These are phyloP conservation scores for Labeo calbasu DNA, from an alignment of 2,797 vertebrate genomes.

Conservation along the genomic window DNA sequence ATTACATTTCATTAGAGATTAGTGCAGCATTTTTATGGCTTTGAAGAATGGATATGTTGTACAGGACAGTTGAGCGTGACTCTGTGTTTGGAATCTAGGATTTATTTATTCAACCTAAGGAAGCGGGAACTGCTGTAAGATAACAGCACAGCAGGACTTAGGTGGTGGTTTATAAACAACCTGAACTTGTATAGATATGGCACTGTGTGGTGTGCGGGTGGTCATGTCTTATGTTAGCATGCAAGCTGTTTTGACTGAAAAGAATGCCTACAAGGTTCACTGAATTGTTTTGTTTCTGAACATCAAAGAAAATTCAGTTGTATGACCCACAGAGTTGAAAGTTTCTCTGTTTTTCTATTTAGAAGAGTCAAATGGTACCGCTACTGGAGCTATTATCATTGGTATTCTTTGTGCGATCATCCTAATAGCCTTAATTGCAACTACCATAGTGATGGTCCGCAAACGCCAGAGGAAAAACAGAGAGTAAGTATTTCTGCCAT, in stretches of 20 bases:
- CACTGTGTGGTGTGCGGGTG: background rate
- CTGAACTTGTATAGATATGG: background rate
- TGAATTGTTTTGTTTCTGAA: background rate
- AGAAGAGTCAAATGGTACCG: slow-evolving; percentile 66
- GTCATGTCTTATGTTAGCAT: background rate
- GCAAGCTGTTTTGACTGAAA: background rate
- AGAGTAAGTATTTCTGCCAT: slow-evolving; percentile 72
- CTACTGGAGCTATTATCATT: slow-evolving; percentile 76
- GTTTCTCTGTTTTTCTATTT: slow-evolving; percentile 4
- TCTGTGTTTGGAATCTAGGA: slow-evolving; percentile 8
- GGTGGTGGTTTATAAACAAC: slow-evolving; percentile 18
- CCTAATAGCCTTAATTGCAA: slow-evolving; percentile 73
- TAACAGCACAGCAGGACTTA: slow-evolving; percentile 17
- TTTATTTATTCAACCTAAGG: slow-evolving; percentile 4
- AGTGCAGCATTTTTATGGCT: background rate
- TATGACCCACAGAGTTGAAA: background rate
- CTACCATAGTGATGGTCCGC: slow-evolving; percentile 69
- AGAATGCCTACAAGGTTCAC: background rate
- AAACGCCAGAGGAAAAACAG: slow-evolving; percentile 62
- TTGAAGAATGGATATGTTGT: background rate
- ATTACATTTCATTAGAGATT: background rate
- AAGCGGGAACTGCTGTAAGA: background rate
- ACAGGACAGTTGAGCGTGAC: background rate
- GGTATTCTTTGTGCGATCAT: slow-evolving; percentile 75
- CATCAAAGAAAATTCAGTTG: background rate